Conservation (phyloP, 2,113 vertebrate genomes). For the Glareola pratincola region DNA sequence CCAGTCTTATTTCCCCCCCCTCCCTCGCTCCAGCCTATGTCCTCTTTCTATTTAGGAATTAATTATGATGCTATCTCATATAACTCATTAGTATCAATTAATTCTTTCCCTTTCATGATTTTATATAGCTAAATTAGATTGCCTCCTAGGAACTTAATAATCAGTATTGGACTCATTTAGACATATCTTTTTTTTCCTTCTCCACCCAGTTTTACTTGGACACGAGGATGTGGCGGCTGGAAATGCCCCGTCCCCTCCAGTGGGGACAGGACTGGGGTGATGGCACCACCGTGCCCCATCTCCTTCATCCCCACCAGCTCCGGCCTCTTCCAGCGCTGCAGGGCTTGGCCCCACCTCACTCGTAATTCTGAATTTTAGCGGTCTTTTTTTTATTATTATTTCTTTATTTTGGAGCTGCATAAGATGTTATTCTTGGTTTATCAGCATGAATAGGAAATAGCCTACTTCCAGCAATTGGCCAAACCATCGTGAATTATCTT, state of each 20-base stretch:
- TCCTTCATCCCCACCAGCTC: background rate
- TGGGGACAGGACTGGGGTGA: background rate
- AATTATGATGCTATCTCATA: conserved; percentile 72
- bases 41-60: conserved; percentile 75
- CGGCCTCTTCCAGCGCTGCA: accelerated
- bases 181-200: background rate
- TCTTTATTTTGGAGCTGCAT: background rate
- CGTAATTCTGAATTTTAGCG: background rate
- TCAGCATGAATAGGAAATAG: background rate
- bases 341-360: background rate
- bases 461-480: background rate
- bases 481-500: background rate
- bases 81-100: conserved; percentile 77
- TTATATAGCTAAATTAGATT: conserved; percentile 74
- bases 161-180: conserved; percentile 60
- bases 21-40: conserved; percentile 36
- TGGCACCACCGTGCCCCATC: background rate
- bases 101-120: conserved; percentile 73
- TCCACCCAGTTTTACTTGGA: background rate
- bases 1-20: background rate
- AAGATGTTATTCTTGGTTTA: background rate
- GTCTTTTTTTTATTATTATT: no score
- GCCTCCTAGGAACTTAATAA: conserved; percentile 67
- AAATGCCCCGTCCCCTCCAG: background rate
- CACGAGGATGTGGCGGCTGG: background rate